Conservation (phyloP, 2,113 vertebrate species). For the Siniperca knerii region DNA sequence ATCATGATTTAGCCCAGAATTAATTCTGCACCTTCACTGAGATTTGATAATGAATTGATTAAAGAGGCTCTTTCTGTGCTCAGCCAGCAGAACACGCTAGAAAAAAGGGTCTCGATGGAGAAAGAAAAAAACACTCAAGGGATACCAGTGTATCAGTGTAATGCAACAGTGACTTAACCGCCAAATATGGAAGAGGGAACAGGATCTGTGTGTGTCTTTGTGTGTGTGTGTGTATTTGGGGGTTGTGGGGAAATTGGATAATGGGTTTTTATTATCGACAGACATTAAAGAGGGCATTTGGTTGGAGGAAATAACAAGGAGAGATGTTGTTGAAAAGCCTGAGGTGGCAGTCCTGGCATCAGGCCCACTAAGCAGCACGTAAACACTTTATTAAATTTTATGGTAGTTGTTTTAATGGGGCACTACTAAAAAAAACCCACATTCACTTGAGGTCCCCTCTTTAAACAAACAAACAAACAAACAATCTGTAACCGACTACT, state of each 20-base stretch:
- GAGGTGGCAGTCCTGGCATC: conserved; percentile 59
- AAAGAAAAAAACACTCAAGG: not conserved
- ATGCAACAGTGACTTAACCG: conserved; percentile 31
- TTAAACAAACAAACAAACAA: conserved; percentile 62
- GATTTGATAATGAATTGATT: conserved; percentile 62
- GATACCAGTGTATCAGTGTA: conserved; percentile 29
- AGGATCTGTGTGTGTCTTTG: conserved; percentile 10
- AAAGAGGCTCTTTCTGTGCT: conserved; percentile 36
- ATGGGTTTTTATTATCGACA: conserved; percentile 23
- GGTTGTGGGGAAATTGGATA: conserved; percentile 25
- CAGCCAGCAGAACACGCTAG: conserved; percentile 34
- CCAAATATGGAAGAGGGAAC: conserved; percentile 20
- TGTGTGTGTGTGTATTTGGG: not conserved
- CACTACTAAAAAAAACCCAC: conserved; percentile 23
- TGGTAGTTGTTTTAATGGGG: conserved; percentile 66
- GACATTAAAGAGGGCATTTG: conserved; percentile 39
- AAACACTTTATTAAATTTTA: conserved; percentile 75
- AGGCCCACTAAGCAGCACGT: conserved; percentile 50
- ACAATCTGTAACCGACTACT: conserved; percentile 52
- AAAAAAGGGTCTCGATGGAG: conserved; percentile 11
- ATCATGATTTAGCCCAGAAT: conserved; percentile 19
- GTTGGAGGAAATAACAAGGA: conserved; percentile 53
- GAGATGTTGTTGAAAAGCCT: conserved; percentile 60
- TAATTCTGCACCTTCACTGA: conserved; percentile 33
- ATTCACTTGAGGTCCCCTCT: conserved; percentile 45